These are phyloP conservation scores for Mya arenaria DNA, from an alignment of 1,140 invertebrate species.

Conservation along the genomic window DNA sequence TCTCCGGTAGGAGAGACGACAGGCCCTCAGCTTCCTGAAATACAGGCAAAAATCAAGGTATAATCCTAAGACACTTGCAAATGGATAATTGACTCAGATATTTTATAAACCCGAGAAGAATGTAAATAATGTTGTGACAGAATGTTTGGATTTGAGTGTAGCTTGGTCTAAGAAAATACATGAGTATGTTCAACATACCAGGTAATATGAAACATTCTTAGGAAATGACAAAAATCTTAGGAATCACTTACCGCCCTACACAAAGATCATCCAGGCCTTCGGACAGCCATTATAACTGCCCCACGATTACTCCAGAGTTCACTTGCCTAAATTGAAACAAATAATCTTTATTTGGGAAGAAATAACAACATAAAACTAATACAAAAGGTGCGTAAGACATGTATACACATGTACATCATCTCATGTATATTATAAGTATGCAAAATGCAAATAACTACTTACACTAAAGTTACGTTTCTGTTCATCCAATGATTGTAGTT, in stretches of 20 bases:
- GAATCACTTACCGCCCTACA: constrained; percentile 75
- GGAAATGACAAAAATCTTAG: neutral
- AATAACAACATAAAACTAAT: no score
- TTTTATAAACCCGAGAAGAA: neutral
- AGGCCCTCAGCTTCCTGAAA: constrained; percentile 78
- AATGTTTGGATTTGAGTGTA: neutral
- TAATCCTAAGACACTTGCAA: neutral
- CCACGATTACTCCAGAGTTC: constrained; percentile 77
- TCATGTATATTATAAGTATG: no score
- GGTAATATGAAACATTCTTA: neutral
- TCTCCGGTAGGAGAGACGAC: constrained; percentile 74
- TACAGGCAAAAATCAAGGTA: neutral
- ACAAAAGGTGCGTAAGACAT: no score
- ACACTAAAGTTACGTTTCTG: no score
- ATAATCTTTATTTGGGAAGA: no score
- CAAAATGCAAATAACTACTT: no score
- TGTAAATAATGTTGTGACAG: neutral
- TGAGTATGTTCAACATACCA: neutral
- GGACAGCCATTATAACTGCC: constrained; percentile 78
- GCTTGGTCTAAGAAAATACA: neutral
- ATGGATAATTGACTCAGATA: neutral
- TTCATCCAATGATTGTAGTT: no score
- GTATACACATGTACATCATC: no score
- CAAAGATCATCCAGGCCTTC: constrained; percentile 78
- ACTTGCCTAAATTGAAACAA: constrained; percentile 71